phyloP scores from a whole-genome alignment of 1,140 invertebrate species.

The Drosophila burlai region DNA sequence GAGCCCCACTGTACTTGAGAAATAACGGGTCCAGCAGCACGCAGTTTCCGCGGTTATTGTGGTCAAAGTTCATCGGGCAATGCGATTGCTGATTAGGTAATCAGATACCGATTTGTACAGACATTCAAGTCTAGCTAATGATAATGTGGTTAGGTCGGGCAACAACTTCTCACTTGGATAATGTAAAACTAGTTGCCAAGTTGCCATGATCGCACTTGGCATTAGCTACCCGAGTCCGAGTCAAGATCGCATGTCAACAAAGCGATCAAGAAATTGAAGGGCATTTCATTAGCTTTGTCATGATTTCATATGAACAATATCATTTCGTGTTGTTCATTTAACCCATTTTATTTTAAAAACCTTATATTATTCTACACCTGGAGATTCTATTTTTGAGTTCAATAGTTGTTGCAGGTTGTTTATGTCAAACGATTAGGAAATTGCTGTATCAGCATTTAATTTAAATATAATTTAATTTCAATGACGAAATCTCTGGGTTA shows the following conservation, averaged over 20 bases:
- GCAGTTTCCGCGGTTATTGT: conserved; percentile 17
- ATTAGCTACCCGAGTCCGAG: conserved; percentile 9
- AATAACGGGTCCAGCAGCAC: conserved; percentile 1
- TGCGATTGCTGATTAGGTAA: conserved; percentile 40
- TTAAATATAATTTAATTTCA: conserved; percentile 8
- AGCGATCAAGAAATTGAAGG: conserved; percentile 8
- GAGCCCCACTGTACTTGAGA: background rate
- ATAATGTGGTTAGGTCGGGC: conserved; percentile 19
- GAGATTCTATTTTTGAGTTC: conserved; percentile 1
- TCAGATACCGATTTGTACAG: conserved; percentile 52
- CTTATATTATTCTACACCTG: conserved; percentile 1
- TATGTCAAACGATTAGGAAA: conserved; percentile 50
- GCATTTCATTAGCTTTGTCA: background rate
- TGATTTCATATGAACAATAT: too few species aligned
- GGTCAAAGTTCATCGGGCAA: conserved; percentile 56
- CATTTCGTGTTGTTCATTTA: background rate
- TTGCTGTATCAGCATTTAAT: conserved; percentile 35
- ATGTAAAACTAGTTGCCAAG: conserved; percentile 38
- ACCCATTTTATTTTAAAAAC: conserved; percentile 4
- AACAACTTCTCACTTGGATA: conserved; percentile 23
- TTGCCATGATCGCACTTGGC: conserved; percentile 12
- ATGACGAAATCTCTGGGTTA: conserved; percentile 58
- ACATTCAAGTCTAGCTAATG: conserved; percentile 19
- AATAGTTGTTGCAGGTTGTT: conserved; percentile 32
- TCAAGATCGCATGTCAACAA: conserved; percentile 34